Base-by-base conservation (phyloP, 2,797 vertebrate species). In the Mormyrus proboscirostris region DNA sequence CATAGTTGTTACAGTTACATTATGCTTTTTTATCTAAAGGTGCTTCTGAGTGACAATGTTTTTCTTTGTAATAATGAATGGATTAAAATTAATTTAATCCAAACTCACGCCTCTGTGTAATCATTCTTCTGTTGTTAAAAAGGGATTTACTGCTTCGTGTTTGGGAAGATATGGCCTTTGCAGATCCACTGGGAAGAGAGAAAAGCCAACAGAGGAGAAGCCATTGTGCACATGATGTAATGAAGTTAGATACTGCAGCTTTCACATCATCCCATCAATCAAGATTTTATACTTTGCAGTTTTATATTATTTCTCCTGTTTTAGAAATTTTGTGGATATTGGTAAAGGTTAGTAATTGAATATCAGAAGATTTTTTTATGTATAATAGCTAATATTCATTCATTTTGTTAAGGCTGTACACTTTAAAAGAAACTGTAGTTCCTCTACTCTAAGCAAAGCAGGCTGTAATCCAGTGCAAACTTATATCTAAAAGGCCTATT, bases 401-500 rank as follows among this genome's bases (percentile, higher is more conserved):
- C 2, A 44, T 88, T 65, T 22, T 49, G 44, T 88, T 41, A 88
- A 69, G 0, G 9, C n/a, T 65, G 57, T 25, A 22, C 38, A 49
- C 57, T 33, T 88, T 57, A 19, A 62, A 82, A 84, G 87, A 10
- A 73, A 55, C 6, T 53, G 62, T 65, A 38, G 55, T 55, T 29
- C 47, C 44, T 8, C 88, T 6, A 73, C 33, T 38, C 0, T 41
- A 62, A 62, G 86, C 16, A 79, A 82, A 59, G 88, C 16, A 62
- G 85, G 83, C 62, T 41, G 22, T 82, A 19, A 41, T 88, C 69
- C 88, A 88, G 44, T 88, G 76, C 79, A 86, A 88, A 91, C 9
- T 16, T 87, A 86, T 62, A n/a, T 62, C 49, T 73, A 88, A 57
- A 55, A 89, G 79, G 88, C 90, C 92, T 88, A 86, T 53, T 90